Base-by-base conservation (phyloP, 2,888 invertebrate genomes). In the Phaonia tiefii region DNA sequence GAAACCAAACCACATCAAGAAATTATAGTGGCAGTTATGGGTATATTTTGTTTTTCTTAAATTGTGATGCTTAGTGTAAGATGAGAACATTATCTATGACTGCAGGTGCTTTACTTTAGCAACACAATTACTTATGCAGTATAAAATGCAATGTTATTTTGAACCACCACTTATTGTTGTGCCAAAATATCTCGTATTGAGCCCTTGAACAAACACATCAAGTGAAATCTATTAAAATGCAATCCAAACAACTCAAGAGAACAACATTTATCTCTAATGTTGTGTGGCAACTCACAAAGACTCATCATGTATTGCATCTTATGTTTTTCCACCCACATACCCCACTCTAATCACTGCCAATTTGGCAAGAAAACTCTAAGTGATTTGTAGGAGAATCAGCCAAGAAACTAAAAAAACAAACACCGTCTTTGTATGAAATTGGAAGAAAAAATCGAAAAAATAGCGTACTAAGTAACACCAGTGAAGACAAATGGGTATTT, bases 331-430 rank as follows among this genome's bases (percentile, higher is more conserved):
- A 58, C 58, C 58, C n/a, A n/a, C n/a, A n/a, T n/a, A n/a, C n/a
- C n/a, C n/a, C n/a, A n/a, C n/a, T n/a, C 31, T 58, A 58, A 58
- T 58, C 60, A 60, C 37, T 60, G 60, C 60, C 60, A 60, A 60
- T 60, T 60, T 60, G 60, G 60, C 60, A 60, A 37, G 15, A 17
- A n/a, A 17, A 17, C 20, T 54, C 54, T 10, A 22, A 54, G 54
- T 39, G 20, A 37, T 60, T 17, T 37, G 15, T 31, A 60, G 17
- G 3, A 31, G 3, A 31, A 39, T 60, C 5, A 60, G 60, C 60
- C 60, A 60, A 60, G 37, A 60, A 39, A 37, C 39, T 37, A 22
- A 63, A 63, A 60, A 17, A 39, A n/a, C n/a, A n/a, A n/a, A n/a
- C n/a, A n/a, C n/a, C n/a, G n/a, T n/a, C n/a, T n/a, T n/a, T n/a